A percentile compares a stretch with the other conserved stretches of the same genome.
Conservation (phyloP, 2,888 invertebrate genomes). For the Caenorhabditis zanzibari region DNA sequence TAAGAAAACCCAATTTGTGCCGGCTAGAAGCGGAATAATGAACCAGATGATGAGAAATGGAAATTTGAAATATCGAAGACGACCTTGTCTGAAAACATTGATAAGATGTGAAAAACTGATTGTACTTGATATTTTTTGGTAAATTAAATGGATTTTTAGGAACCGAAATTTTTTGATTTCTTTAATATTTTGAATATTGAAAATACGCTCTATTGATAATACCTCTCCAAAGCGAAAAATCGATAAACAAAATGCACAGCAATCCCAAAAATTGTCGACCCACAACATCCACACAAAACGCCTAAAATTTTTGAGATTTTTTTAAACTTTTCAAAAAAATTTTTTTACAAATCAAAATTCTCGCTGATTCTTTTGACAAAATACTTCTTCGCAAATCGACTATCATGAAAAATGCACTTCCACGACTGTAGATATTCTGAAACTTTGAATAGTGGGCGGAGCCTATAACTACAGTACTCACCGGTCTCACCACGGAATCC, state of each 20-base stretch:
- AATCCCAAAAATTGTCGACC: not conserved
- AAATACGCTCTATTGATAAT: too few species aligned
- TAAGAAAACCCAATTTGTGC: not conserved
- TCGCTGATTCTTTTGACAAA: not conserved
- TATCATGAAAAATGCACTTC: slow-evolving; percentile 46
- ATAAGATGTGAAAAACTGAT: too few species aligned
- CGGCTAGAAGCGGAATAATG: not conserved
- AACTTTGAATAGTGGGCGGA: too few species aligned
- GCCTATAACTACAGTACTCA: not conserved
- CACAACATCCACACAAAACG: slow-evolving; percentile 24
- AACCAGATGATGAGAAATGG: not conserved
- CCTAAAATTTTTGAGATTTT: not conserved
- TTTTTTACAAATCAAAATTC: slow-evolving; percentile 14
- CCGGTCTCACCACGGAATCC: slow-evolving; percentile 18
- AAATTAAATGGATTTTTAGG: too few species aligned
- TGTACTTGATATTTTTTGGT: too few species aligned
- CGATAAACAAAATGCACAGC: slow-evolving; percentile 32
- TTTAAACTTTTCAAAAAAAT: too few species aligned
- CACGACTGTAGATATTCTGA: slow-evolving; percentile 34
- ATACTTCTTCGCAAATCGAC: slow-evolving; percentile 17
- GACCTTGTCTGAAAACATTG: slow-evolving; percentile 16
- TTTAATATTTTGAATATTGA: too few species aligned
- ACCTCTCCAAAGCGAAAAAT: slow-evolving; percentile 39
- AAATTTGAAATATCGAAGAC: not conserved
- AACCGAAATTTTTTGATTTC: too few species aligned